Percentiles rank a stretch among this genome's conserved stretches.
Conservation (phyloP, 2,113 vertebrate genomes). For the Callipepla squamata region DNA sequence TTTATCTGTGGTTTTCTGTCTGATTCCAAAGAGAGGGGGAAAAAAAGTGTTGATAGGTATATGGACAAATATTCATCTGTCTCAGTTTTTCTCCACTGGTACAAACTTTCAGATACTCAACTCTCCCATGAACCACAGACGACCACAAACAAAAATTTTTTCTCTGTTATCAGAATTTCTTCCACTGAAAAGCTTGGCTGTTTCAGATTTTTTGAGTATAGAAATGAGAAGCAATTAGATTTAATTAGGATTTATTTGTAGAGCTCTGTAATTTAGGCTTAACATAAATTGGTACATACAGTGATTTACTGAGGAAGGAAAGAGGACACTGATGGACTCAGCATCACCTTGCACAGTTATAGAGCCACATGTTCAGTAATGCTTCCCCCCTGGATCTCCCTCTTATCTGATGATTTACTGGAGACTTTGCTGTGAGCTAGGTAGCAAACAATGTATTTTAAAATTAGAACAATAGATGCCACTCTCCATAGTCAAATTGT, state of each 20-base stretch:
- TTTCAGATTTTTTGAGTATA: background rate
- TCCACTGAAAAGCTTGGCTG: background rate
- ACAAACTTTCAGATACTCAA: background rate
- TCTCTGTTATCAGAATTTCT: background rate
- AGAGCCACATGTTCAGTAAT: background rate
- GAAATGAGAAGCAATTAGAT: background rate
- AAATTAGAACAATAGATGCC: background rate
- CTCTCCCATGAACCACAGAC: background rate
- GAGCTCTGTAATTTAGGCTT: background rate
- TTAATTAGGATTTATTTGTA: background rate
- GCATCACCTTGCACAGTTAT: background rate
- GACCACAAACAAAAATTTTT: background rate
- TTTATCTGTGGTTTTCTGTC: background rate
- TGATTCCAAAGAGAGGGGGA: background rate
- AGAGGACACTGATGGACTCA: background rate
- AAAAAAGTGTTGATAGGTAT: background rate
- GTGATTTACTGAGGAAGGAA: background rate
- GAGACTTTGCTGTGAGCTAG: background rate
- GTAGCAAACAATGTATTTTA: background rate
- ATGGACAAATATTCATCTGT: background rate
- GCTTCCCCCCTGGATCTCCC: background rate
- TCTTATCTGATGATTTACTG: background rate
- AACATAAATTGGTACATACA: background rate
- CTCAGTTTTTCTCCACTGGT: fast-evolving
- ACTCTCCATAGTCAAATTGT: background rate